Conservation (phyloP, 2,113 vertebrate genomes). For the Aviceda subcristata region DNA sequence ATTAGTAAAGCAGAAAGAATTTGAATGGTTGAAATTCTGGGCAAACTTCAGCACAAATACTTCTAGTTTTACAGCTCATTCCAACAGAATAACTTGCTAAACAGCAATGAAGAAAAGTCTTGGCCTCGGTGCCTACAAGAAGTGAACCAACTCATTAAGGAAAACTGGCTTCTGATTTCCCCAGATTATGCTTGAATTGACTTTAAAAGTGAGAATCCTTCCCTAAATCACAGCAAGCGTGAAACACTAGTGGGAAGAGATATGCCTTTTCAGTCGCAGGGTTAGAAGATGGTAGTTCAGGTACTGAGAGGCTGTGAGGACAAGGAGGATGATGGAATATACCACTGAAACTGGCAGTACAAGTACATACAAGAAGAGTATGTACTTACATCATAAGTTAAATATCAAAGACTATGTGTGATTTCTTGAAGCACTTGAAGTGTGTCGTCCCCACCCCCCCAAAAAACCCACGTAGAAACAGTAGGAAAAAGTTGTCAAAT, state of each 20-base stretch:
- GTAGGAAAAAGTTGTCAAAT: background rate
- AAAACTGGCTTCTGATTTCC: background rate
- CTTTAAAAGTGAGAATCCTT: background rate
- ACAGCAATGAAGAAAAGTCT: background rate
- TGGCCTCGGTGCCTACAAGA: background rate
- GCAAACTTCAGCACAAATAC: background rate
- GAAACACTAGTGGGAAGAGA: background rate
- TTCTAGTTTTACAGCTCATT: background rate
- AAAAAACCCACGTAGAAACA: background rate
- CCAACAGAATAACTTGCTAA: background rate
- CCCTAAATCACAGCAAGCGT: background rate
- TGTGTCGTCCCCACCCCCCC: background rate
- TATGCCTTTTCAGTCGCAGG: background rate
- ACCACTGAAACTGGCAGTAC: no score
- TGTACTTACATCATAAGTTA: background rate
- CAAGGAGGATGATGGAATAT: background rate
- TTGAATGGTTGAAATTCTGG: background rate
- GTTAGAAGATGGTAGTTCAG: background rate
- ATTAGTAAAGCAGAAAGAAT: background rate
- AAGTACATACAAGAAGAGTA: background rate
- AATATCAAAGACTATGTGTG: background rate
- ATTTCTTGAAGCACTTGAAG: background rate
- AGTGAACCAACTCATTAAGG: background rate
- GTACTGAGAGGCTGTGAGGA: background rate
- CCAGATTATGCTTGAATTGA: background rate